Base-by-base conservation (phyloP, 53 echinoderm and acorn worm species). In the Holothuria scabra region DNA sequence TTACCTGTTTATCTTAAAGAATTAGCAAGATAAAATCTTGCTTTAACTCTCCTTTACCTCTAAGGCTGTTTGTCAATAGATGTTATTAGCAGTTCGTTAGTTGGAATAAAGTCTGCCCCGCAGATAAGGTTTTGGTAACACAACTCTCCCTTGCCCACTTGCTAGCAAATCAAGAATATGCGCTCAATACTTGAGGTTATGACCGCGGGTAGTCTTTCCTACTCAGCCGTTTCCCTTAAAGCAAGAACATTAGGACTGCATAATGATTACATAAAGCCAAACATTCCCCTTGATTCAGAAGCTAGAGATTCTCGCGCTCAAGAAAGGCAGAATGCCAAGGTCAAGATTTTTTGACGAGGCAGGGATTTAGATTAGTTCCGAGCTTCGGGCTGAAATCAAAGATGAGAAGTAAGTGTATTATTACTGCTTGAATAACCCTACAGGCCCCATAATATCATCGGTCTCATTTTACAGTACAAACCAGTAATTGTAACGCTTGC, bases 51-150 rank as follows among this genome's bases (percentile, higher is more conserved):
- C 44, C 25, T 21, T 48, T 72, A 44, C 18, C 72, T 72, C 44
- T 72, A 18, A 48, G 72, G 72, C 46, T 72, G 72, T 72, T 72
- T 72, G 72, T 72, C 72, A 72, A 72, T 72, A 72, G 72, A 72
- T 44, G 72, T 48, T 72, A 72, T 72, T 72, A 72, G 48, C 48
- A 48, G 46, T 72, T 72, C 72, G 72, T 72, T 72, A 72, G 72
- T 72, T 72, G 72, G 72, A 72, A 72, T 72, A 72, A 72, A 72
- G 72, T 72, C 72, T 72, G 72, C 72, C 72, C 72, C 72, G 72
- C 72, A 72, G 72, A 72, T 72, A 72, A 72, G 19, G 46, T 72
- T 21, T 72, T 72, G 26, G 72, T 72, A 72, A 72, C 37, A 44
- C 32, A 72, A 72, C 72, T 72, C 72, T 72, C 13, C n/a, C 22